Conservation (phyloP, 1,140 invertebrate species). For the Papilio polytes region DNA sequence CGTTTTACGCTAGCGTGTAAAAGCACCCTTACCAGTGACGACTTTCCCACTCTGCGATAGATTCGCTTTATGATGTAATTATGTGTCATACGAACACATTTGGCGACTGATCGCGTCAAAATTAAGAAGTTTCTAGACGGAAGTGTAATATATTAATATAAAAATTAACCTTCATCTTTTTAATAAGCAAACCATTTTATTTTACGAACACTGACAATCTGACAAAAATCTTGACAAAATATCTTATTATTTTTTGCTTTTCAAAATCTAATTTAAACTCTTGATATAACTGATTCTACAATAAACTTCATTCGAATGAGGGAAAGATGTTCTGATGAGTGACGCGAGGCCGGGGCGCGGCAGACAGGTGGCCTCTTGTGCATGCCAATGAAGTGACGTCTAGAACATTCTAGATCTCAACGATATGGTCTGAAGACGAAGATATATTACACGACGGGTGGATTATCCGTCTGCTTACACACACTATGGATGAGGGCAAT, state of each 20-base stretch:
- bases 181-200: too few relatives aligned
- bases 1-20: neutral
- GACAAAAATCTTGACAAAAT: neutral
- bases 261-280: neutral
- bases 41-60: slow-evolving; percentile 19
- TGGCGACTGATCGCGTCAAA: neutral
- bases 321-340: neutral
- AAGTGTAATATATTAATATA: neutral
- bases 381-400: slow-evolving; percentile 14
- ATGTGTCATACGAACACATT: neutral
- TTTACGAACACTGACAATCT: neutral
- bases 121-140: neutral
- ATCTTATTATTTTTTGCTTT: neutral
- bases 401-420: slow-evolving; percentile 13
- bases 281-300: neutral
- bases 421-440: slow-evolving; percentile 5
- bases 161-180: neutral
- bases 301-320: neutral
- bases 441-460: neutral
- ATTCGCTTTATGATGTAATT: slow-evolving; percentile 22
- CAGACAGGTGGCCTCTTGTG: neutral
- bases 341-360: neutral
- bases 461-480: neutral
- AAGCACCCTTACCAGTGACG: neutral
- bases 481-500: too few relatives aligned